Conservation (phyloP, 2,888 invertebrate species). For the Eremobia ochroleuca region DNA sequence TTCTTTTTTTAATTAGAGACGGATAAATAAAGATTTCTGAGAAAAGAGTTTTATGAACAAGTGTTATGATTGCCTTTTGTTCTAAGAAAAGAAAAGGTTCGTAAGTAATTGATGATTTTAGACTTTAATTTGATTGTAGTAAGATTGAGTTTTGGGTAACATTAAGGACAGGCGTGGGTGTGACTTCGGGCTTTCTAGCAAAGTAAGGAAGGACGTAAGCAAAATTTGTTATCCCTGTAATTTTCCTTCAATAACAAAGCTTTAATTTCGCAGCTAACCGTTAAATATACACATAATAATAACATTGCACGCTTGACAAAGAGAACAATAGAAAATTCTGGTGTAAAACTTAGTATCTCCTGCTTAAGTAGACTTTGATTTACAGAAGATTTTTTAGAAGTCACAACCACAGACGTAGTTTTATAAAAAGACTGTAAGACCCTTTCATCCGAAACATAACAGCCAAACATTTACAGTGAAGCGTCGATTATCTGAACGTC, state of each 20-base stretch:
- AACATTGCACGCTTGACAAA: background rate
- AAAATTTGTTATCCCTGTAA: constrained; percentile 12
- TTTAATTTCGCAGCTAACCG: background rate
- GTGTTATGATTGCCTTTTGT: constrained; percentile 30
- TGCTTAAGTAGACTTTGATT: background rate
- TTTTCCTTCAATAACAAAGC: constrained; percentile 17
- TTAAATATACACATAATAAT: constrained; percentile 2
- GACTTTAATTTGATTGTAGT: background rate
- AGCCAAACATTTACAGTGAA: background rate
- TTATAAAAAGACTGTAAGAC: background rate
- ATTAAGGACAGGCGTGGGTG: background rate
- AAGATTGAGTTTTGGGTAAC: constrained; percentile 1
- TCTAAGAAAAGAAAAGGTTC: background rate
- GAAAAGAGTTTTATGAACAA: constrained; percentile 12
- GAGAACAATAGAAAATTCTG: background rate
- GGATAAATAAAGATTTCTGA: constrained; percentile 20
- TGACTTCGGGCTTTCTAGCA: background rate
- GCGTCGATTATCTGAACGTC: too few relatives aligned
- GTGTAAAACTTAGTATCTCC: too few relatives aligned
- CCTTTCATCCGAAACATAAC: background rate
- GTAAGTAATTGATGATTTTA: background rate
- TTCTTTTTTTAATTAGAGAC: constrained; percentile 48
- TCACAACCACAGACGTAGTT: background rate
- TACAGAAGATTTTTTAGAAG: background rate
- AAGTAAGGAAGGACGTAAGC: constrained; percentile 2